phyloP scores from a whole-genome alignment of 2,888 invertebrate genomes.

The Sesia bembeciformis region DNA sequence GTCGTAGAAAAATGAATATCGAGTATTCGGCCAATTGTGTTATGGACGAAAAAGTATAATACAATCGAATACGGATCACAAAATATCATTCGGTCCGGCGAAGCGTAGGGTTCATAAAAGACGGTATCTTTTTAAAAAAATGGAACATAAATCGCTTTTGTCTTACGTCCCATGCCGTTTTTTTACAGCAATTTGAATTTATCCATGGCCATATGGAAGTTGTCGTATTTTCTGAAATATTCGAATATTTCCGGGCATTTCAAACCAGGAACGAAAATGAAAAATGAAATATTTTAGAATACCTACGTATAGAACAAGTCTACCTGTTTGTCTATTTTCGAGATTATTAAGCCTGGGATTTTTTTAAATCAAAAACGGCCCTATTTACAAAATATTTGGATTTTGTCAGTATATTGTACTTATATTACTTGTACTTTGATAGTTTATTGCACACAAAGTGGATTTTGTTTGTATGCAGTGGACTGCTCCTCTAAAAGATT shows the following conservation, averaged over 20 bases:
- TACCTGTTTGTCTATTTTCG: too few relatives aligned
- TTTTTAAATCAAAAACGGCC: too few relatives aligned
- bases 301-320: too few relatives aligned
- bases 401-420: too few relatives aligned
- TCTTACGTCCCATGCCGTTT: background rate
- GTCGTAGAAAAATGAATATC: conserved; percentile 16
- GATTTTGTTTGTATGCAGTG: too few relatives aligned
- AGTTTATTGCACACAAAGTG: too few relatives aligned
- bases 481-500: too few relatives aligned
- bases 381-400: too few relatives aligned
- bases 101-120: conserved; percentile 15
- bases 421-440: too few relatives aligned
- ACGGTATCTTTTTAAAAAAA: conserved; percentile 8
- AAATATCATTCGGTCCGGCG: conserved; percentile 14
- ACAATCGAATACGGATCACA: conserved; percentile 20
- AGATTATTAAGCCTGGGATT: too few relatives aligned
- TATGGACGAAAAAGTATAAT: conserved; percentile 19
- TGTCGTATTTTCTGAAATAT: background rate
- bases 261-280: background rate
- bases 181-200: background rate
- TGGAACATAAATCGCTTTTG: conserved; percentile 10
- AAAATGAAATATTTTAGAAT: too few relatives aligned
- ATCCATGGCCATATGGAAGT: background rate
- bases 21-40: conserved; percentile 14
- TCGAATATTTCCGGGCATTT: background rate